Base-by-base conservation (phyloP, 2,888 invertebrate genomes). In the Pyralis farinalis region DNA sequence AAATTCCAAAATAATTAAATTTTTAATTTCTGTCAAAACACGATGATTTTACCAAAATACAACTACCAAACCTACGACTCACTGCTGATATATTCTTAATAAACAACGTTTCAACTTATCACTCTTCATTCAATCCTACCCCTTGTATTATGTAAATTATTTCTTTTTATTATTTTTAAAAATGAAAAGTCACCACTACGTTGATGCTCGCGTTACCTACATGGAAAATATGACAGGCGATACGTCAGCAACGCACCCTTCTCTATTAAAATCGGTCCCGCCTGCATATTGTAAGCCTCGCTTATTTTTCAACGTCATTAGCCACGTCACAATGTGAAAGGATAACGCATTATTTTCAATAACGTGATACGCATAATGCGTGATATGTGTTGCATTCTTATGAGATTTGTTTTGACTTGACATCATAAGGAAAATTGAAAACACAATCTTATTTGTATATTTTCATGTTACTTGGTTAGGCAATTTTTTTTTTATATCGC, bases 231-330 rank as follows among this genome's bases (percentile, higher is more conserved):
- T 64, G 60, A 64, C 57, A 53, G 46, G 53, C 54, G 42, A 67
- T 68, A 65, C 58, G 56, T 64, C 63, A 65, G 50, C 43, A 62
- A 54, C 58, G 47, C 62, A 28, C 46, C 47, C 51, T 46, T 39
- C 50, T 58, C 56, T 56, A 58, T 58, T 60, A 64, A 56, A 57
- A 48, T 47, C 47, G 44, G 55, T 50, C 51, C 52, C 51, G 51
- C 48, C 54, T 58, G 44, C 49, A 47, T 40, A 40, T 41, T 47
- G 52, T 64, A 61, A 71, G 66, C 63, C 58, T 45, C 52, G 64
- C 64, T 68, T 75, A 74, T 73, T 74, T 74, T 75, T 75, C 74
- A 74, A 62, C 69, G 65, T 73, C 73, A 74, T 76, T 74, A 74
- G 56, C 55, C 51, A 43, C 55, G 59, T 56, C 62, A 62, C 47